These are phyloP conservation scores for Phainopepla nitens DNA, from an alignment of 2,113 vertebrate genomes.

Conservation along the genomic window DNA sequence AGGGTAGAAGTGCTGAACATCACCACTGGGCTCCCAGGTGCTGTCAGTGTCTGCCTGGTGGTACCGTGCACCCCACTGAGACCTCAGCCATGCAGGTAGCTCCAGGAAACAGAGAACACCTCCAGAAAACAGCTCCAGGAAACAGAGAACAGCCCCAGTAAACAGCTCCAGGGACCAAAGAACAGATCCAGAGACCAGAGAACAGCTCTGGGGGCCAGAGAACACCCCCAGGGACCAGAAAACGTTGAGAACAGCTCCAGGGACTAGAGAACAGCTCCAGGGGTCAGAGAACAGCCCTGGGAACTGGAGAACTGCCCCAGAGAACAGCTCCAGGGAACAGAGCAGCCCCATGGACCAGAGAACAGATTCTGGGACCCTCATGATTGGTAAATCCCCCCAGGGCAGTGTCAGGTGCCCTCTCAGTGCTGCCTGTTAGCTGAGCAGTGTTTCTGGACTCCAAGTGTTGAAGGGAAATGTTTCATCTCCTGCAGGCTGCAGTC, in stretches of 20 bases:
- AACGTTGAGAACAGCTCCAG: not conserved
- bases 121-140: too few species aligned
- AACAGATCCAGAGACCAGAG: too few species aligned
- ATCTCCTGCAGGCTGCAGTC: not conserved
- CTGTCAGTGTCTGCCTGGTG: not conserved
- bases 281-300: too few species aligned
- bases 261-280: not conserved
- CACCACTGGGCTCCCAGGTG: not conserved
- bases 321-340: not conserved
- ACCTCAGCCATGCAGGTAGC: not conserved
- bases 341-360: not conserved
- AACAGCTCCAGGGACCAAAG: not conserved
- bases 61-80: not conserved
- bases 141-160: too few species aligned
- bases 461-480: not conserved
- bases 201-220: too few species aligned
- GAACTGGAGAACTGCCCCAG: too few species aligned
- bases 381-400: fast-evolving
- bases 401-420: not conserved
- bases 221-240: too few species aligned
- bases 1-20: fast-evolving
- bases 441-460: not conserved
- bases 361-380: not conserved
- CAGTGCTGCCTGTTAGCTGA: not conserved
- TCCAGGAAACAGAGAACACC: fast-evolving